Percentiles rank a stretch among this genome's conserved stretches.
Evolutionary conservation across 1,140 invertebrate genomes (phyloP).

Genomic region (Telenomus remus): DNA sequence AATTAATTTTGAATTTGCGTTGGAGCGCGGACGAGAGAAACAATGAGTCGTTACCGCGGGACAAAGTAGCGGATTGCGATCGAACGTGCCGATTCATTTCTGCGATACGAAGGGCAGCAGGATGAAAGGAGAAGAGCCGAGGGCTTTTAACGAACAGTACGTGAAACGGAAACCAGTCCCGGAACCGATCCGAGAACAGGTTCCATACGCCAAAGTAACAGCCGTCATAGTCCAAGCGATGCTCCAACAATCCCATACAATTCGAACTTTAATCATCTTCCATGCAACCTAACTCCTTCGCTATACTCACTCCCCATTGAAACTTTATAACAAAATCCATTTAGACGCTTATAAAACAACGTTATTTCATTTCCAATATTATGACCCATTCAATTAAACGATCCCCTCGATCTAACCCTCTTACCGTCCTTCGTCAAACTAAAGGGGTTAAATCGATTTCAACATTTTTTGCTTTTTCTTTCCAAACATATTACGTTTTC

Average conservation of each 20-base stretch:
- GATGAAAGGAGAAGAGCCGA: conserved; percentile 37
- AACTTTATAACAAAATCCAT: no score
- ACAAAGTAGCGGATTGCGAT: conserved; percentile 39
- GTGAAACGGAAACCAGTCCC: conserved; percentile 53
- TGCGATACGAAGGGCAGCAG: conserved; percentile 30
- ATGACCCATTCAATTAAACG: no score
- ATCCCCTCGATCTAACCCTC: no score
- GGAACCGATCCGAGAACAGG: conserved; percentile 49
- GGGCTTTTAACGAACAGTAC: conserved; percentile 49
- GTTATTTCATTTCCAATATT: no score
- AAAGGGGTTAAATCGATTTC: no score
- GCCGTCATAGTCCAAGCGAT: conserved; percentile 23
- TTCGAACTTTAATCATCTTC: no score
- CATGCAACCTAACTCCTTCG: no score
- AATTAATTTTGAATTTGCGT: conserved; percentile 27
- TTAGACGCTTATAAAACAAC: no score
- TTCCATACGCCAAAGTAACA: conserved; percentile 45
- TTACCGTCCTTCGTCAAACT: no score
- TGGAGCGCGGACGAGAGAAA: conserved; percentile 2
- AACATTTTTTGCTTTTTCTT: no score
- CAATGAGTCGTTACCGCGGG: conserved; percentile 39
- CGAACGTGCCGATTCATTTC: conserved; percentile 48
- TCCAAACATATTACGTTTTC: no score
- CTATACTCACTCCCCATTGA: no score
- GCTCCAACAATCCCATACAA: not conserved